Evolutionary conservation across 2,888 invertebrate species (phyloP), one percentile per base, ranked within the genome.

Genomic region (Carabus problematicus): DNA sequence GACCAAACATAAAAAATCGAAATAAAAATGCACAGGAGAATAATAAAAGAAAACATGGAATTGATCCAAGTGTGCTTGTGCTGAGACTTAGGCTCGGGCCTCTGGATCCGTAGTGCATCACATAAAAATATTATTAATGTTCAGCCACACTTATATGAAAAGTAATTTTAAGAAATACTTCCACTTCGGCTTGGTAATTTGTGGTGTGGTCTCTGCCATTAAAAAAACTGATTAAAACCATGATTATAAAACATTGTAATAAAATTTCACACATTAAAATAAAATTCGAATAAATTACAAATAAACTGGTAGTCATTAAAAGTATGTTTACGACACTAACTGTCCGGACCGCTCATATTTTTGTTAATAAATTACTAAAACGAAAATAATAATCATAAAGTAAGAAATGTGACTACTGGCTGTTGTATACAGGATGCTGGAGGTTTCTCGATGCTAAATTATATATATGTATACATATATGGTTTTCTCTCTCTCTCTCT

Each of bases 191-290:
- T 29, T 29, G 74, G 77, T 77, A 79, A 78, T 79, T 79, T 79
- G 79, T 79, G 78, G 79, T 76, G 79, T 78, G 77, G 79, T 77
- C 77, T 76, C 72, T 72, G 74, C 77, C 78, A 79, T 79, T 80
- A 81, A 81, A 77, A 67, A 78, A 77, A 76, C 81, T 82, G 82
- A 82, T 82, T 82, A 82, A 82, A 81, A 69, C 77, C 79, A 80
- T 80, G 81, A 82, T 82, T 82, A 82, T 81, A 81, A 82, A 81
- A 82, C 81, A 81, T 81, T 81, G 81, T 81, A 81, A 82, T 82
- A 82, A 82, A 82, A 82, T 81, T 81, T 82, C 78, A 80, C 81
- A 78, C 80, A 82, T 82, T 82, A 82, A 82, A 82, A 82, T 82
- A 82, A 82, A 82, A 82, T 80, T 81, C 81, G 77, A 77, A 82